Percentiles rank a stretch among this genome's conserved stretches.
phyloP scores from a whole-genome alignment of 2,888 invertebrate species.

The Agrochola lota region DNA sequence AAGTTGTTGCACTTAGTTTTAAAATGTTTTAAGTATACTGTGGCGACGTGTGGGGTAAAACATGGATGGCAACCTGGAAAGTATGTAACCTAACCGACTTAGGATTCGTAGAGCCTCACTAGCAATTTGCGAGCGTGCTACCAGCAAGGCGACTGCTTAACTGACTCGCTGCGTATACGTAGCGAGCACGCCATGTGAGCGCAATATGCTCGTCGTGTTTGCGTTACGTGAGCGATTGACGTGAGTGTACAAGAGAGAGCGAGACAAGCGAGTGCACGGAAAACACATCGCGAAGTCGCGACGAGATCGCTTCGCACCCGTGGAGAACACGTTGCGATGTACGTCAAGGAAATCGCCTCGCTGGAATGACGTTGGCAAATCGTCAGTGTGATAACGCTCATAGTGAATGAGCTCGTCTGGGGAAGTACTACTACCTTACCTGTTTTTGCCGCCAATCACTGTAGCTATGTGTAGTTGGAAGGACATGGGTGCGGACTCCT shows the following conservation, averaged over 20 bases:
- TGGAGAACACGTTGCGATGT: not conserved
- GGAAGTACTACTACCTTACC: not conserved
- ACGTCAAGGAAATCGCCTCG: not conserved
- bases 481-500: not conserved
- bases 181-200: not conserved
- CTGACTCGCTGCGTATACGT: not conserved
- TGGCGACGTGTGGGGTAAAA: not conserved
- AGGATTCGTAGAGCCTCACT: not conserved
- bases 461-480: not conserved
- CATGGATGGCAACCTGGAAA: not conserved
- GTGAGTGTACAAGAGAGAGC: not conserved
- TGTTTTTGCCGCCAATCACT: not conserved
- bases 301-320: not conserved
- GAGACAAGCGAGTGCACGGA: not conserved
- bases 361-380: not conserved
- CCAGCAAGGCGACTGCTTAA: not conserved
- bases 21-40: conserved; percentile 45
- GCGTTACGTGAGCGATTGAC: not conserved
- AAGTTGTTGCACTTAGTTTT: conserved; percentile 52
- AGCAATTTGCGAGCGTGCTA: not conserved
- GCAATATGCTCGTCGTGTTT: not conserved
- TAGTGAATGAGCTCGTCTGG: not conserved
- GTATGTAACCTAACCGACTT: not conserved
- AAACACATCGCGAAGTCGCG: not conserved
- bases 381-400: not conserved